Evolutionary conservation across 2,113 vertebrate genomes (phyloP).

Genomic region (Chrysochloris asiatica): DNA sequence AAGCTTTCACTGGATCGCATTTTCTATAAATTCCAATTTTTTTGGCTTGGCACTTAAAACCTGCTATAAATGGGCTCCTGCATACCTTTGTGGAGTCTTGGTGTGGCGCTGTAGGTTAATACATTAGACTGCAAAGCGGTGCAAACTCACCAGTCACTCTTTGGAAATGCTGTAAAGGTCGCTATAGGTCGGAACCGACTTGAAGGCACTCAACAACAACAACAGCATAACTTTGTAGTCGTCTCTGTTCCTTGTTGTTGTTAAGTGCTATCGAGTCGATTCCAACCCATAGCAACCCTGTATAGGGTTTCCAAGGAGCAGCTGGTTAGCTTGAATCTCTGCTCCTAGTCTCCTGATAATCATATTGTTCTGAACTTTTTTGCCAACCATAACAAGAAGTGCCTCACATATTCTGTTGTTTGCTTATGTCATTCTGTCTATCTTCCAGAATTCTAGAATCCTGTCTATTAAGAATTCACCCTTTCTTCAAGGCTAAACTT

Average conservation of each 20-base stretch:
- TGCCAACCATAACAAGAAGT: neutral
- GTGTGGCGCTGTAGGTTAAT: too few relatives aligned
- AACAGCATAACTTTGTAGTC: too few relatives aligned
- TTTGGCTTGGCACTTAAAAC: neutral
- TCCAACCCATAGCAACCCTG: too few relatives aligned
- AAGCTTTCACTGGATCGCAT: neutral
- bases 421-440: neutral
- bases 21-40: neutral
- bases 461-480: neutral
- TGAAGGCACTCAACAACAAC: too few relatives aligned
- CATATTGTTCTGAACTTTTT: neutral
- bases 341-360: neutral
- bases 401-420: neutral
- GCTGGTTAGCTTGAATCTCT: too few relatives aligned
- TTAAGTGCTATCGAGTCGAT: too few relatives aligned
- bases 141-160: too few relatives aligned
- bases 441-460: conserved; percentile 10
- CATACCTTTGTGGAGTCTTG: neutral
- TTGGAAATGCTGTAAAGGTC: too few relatives aligned
- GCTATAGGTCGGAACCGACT: too few relatives aligned
- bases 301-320: too few relatives aligned
- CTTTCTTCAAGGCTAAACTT: neutral
- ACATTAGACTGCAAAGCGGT: too few relatives aligned
- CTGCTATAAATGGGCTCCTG: neutral
- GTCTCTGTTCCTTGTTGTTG: too few relatives aligned